Evolutionary conservation across 1,140 invertebrate species (phyloP).

Genomic region (Drosophila nikananu): DNA sequence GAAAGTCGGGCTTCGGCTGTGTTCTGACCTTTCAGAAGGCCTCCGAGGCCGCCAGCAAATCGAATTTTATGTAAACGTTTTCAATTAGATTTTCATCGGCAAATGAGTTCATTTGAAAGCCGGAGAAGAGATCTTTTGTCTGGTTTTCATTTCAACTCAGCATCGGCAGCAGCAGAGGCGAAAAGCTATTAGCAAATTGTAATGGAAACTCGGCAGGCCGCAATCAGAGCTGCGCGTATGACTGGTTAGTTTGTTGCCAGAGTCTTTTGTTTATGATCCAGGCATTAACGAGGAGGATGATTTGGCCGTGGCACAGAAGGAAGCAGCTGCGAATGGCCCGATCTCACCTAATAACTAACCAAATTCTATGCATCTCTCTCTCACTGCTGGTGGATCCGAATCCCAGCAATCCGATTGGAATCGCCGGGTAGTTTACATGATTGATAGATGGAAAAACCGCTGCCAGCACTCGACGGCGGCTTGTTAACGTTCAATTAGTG

Average conservation of each 20-base stretch:
- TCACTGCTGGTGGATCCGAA: not conserved
- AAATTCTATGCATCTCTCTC: slow-evolving; percentile 22
- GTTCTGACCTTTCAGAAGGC: slow-evolving; percentile 36
- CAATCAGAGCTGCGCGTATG: slow-evolving; percentile 21
- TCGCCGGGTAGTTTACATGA: slow-evolving; percentile 61
- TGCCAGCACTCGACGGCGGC: slow-evolving; percentile 50
- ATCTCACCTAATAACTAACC: slow-evolving; percentile 64
- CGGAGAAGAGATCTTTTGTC: slow-evolving; percentile 10
- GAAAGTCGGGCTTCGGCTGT: slow-evolving; percentile 1
- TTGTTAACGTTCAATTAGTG: slow-evolving; percentile 83
- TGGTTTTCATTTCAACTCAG: slow-evolving; percentile 20
- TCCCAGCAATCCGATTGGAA: slow-evolving; percentile 27
- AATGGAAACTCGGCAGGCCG: slow-evolving; percentile 47
- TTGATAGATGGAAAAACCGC: slow-evolving; percentile 70
- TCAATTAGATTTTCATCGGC: slow-evolving; percentile 46
- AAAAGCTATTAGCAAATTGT: slow-evolving; percentile 48
- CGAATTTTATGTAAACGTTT: slow-evolving; percentile 39
- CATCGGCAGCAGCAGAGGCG: not conserved
- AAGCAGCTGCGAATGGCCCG: slow-evolving; percentile 24
- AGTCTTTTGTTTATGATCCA: slow-evolving; percentile 68
- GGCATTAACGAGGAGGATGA: slow-evolving; percentile 43
- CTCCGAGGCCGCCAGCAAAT: slow-evolving; percentile 14
- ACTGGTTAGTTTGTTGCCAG: slow-evolving; percentile 50
- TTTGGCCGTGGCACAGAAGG: slow-evolving; percentile 7
- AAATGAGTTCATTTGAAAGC: slow-evolving; percentile 30